phyloP scores from a whole-genome alignment of 2,113 vertebrate genomes.

The Pungitius pungitius region DNA sequence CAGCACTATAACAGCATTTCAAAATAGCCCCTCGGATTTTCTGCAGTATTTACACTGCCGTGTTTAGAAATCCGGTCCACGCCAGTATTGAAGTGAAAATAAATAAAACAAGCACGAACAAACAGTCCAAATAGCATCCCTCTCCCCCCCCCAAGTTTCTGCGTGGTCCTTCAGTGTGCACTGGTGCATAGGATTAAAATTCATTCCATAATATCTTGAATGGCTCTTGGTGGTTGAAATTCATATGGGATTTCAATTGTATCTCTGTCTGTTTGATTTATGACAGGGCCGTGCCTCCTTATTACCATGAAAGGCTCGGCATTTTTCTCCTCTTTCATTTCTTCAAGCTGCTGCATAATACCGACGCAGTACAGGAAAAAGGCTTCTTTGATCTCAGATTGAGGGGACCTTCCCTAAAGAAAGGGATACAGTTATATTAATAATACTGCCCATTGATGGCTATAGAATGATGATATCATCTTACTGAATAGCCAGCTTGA shows the following conservation, averaged over 20 bases:
- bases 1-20: slow-evolving; percentile 39
- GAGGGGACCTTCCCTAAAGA: slow-evolving; percentile 22
- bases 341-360: slow-evolving; percentile 49
- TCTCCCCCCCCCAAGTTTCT: slow-evolving; percentile 6
- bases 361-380: slow-evolving; percentile 41
- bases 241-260: slow-evolving; percentile 74
- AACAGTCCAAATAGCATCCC: slow-evolving; percentile 50
- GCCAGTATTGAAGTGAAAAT: slow-evolving; percentile 42
- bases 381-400: slow-evolving; percentile 20
- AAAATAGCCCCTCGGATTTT: slow-evolving; percentile 51
- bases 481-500: not conserved
- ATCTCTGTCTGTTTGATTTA: slow-evolving; percentile 80
- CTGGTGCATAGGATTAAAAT: slow-evolving; percentile 69
- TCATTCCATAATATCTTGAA: slow-evolving; percentile 74
- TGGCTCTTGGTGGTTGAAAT: slow-evolving; percentile 66
- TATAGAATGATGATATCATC: not conserved
- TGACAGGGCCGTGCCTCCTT: slow-evolving; percentile 59
- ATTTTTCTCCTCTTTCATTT: slow-evolving; percentile 35
- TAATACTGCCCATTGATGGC: slow-evolving; percentile 20
- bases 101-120: slow-evolving; percentile 59
- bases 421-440: slow-evolving; percentile 7
- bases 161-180: slow-evolving; percentile 35
- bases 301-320: slow-evolving; percentile 68
- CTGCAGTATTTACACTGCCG: slow-evolving; percentile 40
- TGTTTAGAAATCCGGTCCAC: slow-evolving; percentile 31